phyloP scores from a whole-genome alignment of 2,797 vertebrate genomes.

The Cossypha dichroa region DNA sequence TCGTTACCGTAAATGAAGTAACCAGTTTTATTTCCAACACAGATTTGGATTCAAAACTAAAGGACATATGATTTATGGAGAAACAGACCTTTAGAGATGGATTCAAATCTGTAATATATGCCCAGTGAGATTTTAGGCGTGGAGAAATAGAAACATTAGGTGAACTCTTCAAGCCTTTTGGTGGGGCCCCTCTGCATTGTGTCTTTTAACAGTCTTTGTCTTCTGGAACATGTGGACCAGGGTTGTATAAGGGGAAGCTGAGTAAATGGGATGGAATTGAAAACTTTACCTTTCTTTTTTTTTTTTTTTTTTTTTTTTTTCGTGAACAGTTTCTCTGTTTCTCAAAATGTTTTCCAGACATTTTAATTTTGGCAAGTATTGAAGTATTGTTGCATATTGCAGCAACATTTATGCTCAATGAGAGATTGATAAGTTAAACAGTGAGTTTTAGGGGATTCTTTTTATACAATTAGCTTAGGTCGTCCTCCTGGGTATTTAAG shows the following conservation, averaged over 20 bases:
- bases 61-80: background rate
- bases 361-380: background rate
- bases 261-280: background rate
- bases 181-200: background rate
- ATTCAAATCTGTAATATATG: background rate
- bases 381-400: background rate
- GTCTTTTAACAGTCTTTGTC: background rate
- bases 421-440: background rate
- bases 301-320: background rate
- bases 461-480: background rate
- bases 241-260: background rate
- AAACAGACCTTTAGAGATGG: background rate
- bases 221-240: background rate
- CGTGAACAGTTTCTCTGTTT: background rate
- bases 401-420: background rate
- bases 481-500: background rate
- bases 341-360: background rate
- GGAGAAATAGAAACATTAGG: background rate
- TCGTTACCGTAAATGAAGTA: background rate
- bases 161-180: background rate
- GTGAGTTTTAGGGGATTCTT: background rate
- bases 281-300: background rate
- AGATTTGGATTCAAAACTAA: background rate
- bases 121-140: background rate
- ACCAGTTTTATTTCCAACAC: background rate